Evolutionary conservation across 92 coral and sea anemone genomes (phyloP).

Genomic region (Muricea muricata): DNA sequence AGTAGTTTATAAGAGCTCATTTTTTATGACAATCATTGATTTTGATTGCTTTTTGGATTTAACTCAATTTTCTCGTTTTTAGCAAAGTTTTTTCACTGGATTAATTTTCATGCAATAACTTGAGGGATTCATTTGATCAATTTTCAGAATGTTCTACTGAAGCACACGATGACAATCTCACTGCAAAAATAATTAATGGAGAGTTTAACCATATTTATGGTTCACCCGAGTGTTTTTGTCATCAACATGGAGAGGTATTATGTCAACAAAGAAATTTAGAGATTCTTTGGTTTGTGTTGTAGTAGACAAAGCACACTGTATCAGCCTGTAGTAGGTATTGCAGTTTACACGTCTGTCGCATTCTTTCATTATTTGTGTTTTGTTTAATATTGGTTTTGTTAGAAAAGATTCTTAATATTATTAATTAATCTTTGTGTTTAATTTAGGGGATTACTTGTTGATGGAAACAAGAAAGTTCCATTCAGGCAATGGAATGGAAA

Average conservation of each 20-base stretch:
- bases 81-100: too few species aligned
- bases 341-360: too few species aligned
- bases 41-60: too few species aligned
- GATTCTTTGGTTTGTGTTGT: constrained; percentile 30
- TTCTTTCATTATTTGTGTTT: not conserved
- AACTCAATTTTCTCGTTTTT: too few species aligned
- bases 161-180: constrained; percentile 12
- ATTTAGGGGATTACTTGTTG: constrained; percentile 11
- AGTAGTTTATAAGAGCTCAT: too few species aligned
- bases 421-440: not conserved
- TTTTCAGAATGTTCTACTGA: not conserved
- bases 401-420: too few species aligned
- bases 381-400: too few species aligned
- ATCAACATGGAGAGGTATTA: constrained; percentile 31
- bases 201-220: constrained; percentile 29
- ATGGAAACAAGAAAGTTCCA: constrained; percentile 14
- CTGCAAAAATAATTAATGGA: not conserved
- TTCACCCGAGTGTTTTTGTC: constrained; percentile 29
- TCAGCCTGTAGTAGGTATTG: constrained; percentile 17
- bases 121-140: too few species aligned
- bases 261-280: constrained; percentile 9
- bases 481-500: constrained; percentile 18
- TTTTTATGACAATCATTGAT: too few species aligned
- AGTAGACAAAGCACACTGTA: constrained; percentile 30
- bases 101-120: too few species aligned